phyloP scores from a whole-genome alignment of 2,888 invertebrate genomes.

The Nymphalis c-album region DNA sequence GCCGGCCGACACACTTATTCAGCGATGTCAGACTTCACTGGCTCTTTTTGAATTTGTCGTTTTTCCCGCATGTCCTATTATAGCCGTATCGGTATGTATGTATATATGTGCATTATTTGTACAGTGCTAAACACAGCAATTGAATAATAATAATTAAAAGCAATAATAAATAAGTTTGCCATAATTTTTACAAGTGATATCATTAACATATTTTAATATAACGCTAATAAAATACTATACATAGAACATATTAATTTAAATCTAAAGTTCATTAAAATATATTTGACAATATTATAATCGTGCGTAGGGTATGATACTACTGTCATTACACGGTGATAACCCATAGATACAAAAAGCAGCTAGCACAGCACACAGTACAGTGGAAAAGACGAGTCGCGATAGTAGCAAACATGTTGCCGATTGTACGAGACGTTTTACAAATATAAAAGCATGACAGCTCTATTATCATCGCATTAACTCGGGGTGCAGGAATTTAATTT shows the following conservation, averaged over 20 bases:
- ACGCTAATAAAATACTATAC: slow-evolving; percentile 24
- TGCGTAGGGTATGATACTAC: slow-evolving; percentile 72
- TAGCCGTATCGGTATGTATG: slow-evolving; percentile 36
- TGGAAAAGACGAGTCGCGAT: slow-evolving; percentile 80
- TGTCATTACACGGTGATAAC: slow-evolving; percentile 76
- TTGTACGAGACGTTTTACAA: slow-evolving; percentile 78
- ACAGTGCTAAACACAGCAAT: slow-evolving; percentile 68
- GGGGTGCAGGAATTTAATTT: slow-evolving; percentile 71
- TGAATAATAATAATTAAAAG: slow-evolving; percentile 52
- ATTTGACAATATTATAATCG: slow-evolving; percentile 54
- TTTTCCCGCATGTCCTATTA: background rate
- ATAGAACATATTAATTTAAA: slow-evolving; percentile 29
- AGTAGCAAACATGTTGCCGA: slow-evolving; percentile 78
- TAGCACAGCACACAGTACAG: slow-evolving; percentile 81
- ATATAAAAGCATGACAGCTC: slow-evolving; percentile 81
- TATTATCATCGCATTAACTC: slow-evolving; percentile 72
- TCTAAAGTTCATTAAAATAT: slow-evolving; percentile 28
- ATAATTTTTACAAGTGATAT: slow-evolving; percentile 29
- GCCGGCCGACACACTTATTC: background rate
- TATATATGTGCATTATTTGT: slow-evolving; percentile 64
- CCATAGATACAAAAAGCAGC: slow-evolving; percentile 82
- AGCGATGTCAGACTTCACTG: slow-evolving; percentile 1
- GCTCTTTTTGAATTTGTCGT: slow-evolving; percentile 5
- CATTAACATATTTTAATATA: slow-evolving; percentile 17
- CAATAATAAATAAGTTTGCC: slow-evolving; percentile 30